Base-by-base conservation (phyloP, 2,888 invertebrate genomes). In the Ormyrus labotus region DNA sequence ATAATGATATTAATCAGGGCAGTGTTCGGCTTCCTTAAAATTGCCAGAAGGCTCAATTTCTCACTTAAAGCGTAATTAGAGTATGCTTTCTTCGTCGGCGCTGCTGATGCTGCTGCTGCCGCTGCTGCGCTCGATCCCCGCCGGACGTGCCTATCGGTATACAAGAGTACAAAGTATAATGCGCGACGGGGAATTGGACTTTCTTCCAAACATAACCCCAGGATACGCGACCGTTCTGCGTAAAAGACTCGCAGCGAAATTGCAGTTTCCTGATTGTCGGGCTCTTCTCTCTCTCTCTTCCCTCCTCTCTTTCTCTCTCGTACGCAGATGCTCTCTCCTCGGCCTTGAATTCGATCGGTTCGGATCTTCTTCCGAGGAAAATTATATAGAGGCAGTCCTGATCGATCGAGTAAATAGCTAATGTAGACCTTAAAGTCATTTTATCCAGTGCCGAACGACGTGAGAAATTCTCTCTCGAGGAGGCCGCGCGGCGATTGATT, bases 11-110 rank as follows among this genome's bases (percentile, higher is more conserved):
- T 90, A 89, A 90, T 90, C 90, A 89, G 89, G 86, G 87, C 87
- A 87, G 88, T 87, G 87, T 89, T 89, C 89, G 88, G 89, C 90
- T 90, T 90, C 90, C 90, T 89, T 89, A 90, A 90, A 90, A 90
- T 90, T 90, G 90, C 90, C 88, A 87, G 88, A 89, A 87, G 90
- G 90, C 89, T 88, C 89, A 89, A 90, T 90, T 90, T 90, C 90
- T 89, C 90, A 90, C 89, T 90, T 90, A 89, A 89, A 89, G 89
- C 89, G 88, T 89, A 90, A 90, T 90, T 90, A 89, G 89, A 88
- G 87, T 78, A 83, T 81, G 85, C 83, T 83, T 84, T 83, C 81
- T 85, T 84, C 83, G 82, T 85, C 83, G 83, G 64, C 34, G 34
- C 34, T 34, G 34, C 34, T 34, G 81, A 19, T 73, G 81, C 13